phyloP scores from a whole-genome alignment of 2,888 invertebrate genomes.

The Tupiocoris notatus region DNA sequence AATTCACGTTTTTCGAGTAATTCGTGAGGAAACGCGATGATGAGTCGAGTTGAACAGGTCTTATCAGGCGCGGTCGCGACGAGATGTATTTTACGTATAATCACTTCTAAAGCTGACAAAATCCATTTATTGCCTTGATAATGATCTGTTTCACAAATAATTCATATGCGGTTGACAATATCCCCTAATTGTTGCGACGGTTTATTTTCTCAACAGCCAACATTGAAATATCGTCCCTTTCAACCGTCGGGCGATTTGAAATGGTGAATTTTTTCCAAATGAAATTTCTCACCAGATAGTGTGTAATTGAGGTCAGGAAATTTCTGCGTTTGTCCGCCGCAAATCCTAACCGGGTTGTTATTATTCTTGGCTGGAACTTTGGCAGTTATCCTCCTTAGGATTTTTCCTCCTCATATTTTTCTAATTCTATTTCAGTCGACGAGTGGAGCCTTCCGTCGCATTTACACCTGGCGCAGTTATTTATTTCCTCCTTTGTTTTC shows the following conservation, averaged over 20 bases:
- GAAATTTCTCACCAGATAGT: no score
- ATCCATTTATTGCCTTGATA: neutral
- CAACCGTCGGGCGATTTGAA: neutral
- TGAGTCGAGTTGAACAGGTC: no score
- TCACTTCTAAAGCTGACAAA: neutral
- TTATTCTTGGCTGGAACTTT: constrained; percentile 13
- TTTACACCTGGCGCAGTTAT: neutral
- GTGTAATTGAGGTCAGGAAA: neutral
- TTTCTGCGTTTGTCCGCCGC: neutral
- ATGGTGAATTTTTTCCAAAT: no score
- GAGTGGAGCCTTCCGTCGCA: neutral
- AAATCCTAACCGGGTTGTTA: constrained; percentile 11
- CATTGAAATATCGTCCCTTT: neutral
- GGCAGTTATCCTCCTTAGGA: neutral
- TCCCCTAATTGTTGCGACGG: neutral
- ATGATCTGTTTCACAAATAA: no score
- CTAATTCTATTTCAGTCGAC: neutral
- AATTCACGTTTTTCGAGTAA: no score
- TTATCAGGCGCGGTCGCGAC: no score
- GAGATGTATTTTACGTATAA: no score
- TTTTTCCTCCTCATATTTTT: neutral
- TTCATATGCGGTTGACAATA: no score
- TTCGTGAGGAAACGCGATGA: no score
- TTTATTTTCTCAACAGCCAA: neutral
- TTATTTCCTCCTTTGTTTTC: neutral